Evolutionary conservation across 1,140 invertebrate genomes (phyloP), one percentile per base, ranked within the genome.

Genomic region (Brachionus manjavacas): DNA sequence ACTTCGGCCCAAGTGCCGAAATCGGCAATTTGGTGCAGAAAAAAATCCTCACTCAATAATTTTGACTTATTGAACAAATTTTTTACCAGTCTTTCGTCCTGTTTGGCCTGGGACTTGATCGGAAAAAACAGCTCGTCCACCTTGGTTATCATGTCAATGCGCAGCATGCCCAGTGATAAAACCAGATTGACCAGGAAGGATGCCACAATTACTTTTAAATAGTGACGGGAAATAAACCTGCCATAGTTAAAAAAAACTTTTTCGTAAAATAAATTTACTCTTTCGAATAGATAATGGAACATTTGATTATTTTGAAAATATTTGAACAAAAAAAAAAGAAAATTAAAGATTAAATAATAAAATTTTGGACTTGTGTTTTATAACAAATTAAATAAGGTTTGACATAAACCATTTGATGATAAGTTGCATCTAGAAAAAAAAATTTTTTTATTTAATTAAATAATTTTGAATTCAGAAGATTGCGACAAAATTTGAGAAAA

Each of bases 1-100:
- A 81, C 35, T 68, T 81, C 79, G 31, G 79, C 52, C 79, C 79
- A 81, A 12, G 79, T 81, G 52, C 79, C 79, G 11, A 81, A 68
- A 46, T 81, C 79, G 8, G 31, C 9, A 8, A 81, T 28, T 64
- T 81, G 79, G 35, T 81, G 79, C 25, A 81, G 16, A 68, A 64
- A 81, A 68, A 81, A 81, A 28, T 81, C 64, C 35, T 81, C 60
- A 12, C 28, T 28, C 52, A 81, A 16, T 25, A 31, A 3, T 23
- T 25, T 64, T 23, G 49, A 20, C 3, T 23, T 64, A 9, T 60
- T 81, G 31, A 46, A 81, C n/a, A 81, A 11, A 1, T 20, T 46
- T 35, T 81, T 81, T 6, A 81, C 31, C 7, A 60, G 23, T 16
- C 20, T 68, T 46, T 81, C 52, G n/a, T 81, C 79, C 12, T 35